phyloP scores from a whole-genome alignment of 2,113 vertebrate genomes.

The Odontophorus gujanensis region DNA sequence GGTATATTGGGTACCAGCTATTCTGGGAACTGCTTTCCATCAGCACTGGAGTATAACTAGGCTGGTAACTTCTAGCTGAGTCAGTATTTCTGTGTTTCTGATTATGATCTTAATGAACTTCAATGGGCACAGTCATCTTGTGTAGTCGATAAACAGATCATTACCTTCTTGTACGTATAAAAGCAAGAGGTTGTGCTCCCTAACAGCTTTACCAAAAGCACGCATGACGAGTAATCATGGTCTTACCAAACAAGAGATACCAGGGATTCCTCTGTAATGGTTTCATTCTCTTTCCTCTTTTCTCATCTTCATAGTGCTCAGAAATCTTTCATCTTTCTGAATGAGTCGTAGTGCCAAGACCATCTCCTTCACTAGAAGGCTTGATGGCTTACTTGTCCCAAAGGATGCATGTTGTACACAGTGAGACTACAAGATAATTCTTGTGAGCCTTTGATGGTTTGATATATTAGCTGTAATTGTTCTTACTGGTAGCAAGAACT shows the following conservation, averaged over 20 bases:
- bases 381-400: constrained; percentile 16
- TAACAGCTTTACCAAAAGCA: not conserved
- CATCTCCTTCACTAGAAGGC: not conserved
- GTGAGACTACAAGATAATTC: not conserved
- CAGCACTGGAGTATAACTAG: not conserved
- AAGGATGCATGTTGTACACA: not conserved
- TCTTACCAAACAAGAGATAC: not conserved
- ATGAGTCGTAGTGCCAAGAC: not conserved
- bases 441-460: not conserved
- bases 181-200: not conserved
- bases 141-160: not conserved
- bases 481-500: not conserved
- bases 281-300: constrained; percentile 1
- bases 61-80: not conserved
- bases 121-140: not conserved
- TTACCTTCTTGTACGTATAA: not conserved
- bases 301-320: not conserved
- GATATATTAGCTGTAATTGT: not conserved
- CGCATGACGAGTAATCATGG: not conserved
- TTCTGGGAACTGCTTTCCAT: not conserved
- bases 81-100: not conserved
- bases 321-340: constrained; percentile 23
- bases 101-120: not conserved
- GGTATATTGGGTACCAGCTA: not conserved
- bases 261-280: not conserved